phyloP scores from a whole-genome alignment of 2,797 vertebrate species.

The Emydoidea blandingii region DNA sequence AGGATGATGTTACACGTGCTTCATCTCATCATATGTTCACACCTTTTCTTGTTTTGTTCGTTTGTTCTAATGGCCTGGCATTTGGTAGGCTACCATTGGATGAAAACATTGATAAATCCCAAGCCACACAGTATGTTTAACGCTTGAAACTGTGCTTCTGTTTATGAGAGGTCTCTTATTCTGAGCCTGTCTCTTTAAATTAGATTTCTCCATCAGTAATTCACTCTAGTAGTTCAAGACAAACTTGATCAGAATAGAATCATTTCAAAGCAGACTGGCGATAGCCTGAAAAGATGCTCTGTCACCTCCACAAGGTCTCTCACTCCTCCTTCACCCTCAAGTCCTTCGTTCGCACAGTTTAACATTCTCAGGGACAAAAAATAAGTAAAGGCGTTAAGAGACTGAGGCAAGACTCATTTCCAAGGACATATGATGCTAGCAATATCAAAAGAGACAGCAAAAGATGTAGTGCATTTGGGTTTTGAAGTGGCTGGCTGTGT shows the following conservation, averaged over 20 bases:
- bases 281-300: constrained; percentile 31
- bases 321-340: neutral
- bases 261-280: constrained; percentile 15
- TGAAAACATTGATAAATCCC: constrained; percentile 1
- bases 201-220: constrained; percentile 26
- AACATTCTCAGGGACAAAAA: constrained; percentile 29
- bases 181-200: constrained; percentile 23
- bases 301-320: constrained; percentile 11
- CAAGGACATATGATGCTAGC: neutral
- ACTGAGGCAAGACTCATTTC: neutral
- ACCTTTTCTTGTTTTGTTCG: neutral
- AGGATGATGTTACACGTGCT: neutral
- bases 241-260: constrained; percentile 8
- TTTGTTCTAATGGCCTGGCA: neutral
- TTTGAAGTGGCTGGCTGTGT: neutral
- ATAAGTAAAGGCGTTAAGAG: constrained; percentile 7
- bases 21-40: neutral
- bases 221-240: constrained; percentile 3
- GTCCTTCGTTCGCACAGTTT: neutral
- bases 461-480: neutral
- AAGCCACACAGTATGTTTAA: neutral
- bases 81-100: neutral
- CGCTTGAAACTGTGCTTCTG: neutral
- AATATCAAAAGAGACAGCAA: neutral
- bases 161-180: constrained; percentile 25